Percentiles rank a stretch among this genome's conserved stretches.
Evolutionary conservation across 2,797 vertebrate genomes (phyloP).

Genomic region (Platalea minor): DNA sequence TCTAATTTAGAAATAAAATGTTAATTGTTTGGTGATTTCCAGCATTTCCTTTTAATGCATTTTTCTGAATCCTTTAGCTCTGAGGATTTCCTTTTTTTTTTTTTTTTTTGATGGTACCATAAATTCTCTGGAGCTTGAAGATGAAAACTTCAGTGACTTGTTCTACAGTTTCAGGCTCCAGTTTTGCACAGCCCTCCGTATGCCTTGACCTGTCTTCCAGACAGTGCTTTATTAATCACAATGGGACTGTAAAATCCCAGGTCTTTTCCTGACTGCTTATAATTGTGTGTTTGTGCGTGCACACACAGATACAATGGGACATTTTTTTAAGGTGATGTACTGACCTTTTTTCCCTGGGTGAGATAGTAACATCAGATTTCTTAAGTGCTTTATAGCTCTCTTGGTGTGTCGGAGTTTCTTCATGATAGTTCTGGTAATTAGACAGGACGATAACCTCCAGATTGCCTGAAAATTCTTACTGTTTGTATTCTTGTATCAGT

Average conservation of each 20-base stretch:
- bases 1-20: not conserved
- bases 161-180: not conserved
- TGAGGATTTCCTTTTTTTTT: not conserved
- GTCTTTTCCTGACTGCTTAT: not conserved
- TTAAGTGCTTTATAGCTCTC: not conserved
- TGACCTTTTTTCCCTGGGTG: not conserved
- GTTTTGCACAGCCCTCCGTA: not conserved
- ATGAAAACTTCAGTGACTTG: not conserved
- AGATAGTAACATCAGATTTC: not conserved
- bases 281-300: too few species aligned
- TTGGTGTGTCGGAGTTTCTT: not conserved
- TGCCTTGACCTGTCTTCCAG: not conserved
- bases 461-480: not conserved
- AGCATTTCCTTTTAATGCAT: not conserved
- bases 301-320: rapidly evolving
- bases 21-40: not conserved
- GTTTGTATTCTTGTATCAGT: not conserved
- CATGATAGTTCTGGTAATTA: not conserved
- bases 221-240: not conserved
- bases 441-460: not conserved
- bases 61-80: not conserved
- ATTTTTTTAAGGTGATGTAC: not conserved
- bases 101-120: not conserved
- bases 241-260: not conserved
- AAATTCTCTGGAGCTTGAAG: not conserved